Conservation (phyloP, 1,140 invertebrate genomes). For the Ectropis grisescens region DNA sequence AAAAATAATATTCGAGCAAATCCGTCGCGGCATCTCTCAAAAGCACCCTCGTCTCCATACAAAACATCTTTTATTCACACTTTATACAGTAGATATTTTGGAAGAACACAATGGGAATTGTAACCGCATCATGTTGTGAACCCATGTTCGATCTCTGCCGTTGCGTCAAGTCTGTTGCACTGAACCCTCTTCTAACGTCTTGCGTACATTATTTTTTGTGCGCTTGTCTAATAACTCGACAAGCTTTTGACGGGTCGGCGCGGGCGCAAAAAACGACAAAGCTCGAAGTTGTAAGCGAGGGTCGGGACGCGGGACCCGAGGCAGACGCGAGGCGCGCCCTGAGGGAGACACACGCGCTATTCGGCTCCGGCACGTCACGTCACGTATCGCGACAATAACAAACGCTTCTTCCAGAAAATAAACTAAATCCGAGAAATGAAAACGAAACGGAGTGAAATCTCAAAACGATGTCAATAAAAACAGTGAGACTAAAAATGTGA, state of each 20-base stretch:
- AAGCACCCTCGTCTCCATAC: slow-evolving; percentile 15
- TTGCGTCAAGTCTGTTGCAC: slow-evolving; percentile 48
- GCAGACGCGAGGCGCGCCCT: slow-evolving; percentile 1
- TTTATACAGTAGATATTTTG: slow-evolving; percentile 44
- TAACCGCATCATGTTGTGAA: slow-evolving; percentile 48
- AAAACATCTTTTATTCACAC: slow-evolving; percentile 56
- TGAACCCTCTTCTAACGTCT: slow-evolving; percentile 43
- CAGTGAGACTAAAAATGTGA: slow-evolving; percentile 29
- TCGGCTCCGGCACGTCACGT: not conserved
- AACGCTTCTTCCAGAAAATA: no score
- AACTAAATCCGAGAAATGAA: no score
- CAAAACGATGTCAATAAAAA: slow-evolving; percentile 11
- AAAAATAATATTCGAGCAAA: slow-evolving; percentile 2
- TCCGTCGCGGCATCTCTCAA: slow-evolving; percentile 16
- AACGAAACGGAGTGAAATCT: slow-evolving; percentile 6
- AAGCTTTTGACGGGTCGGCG: slow-evolving; percentile 59
- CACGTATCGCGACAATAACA: no score
- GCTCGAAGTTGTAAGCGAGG: slow-evolving; percentile 24
- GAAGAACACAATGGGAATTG: slow-evolving; percentile 38
- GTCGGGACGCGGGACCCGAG: slow-evolving; percentile 25
- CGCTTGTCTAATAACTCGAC: slow-evolving; percentile 53
- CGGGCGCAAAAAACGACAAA: slow-evolving; percentile 59
- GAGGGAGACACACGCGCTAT: not conserved
- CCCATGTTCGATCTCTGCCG: slow-evolving; percentile 30
- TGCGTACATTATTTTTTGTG: slow-evolving; percentile 52